Evolutionary conservation across 2,888 invertebrate genomes (phyloP).

Genomic region (Hanleya hanleyi): DNA sequence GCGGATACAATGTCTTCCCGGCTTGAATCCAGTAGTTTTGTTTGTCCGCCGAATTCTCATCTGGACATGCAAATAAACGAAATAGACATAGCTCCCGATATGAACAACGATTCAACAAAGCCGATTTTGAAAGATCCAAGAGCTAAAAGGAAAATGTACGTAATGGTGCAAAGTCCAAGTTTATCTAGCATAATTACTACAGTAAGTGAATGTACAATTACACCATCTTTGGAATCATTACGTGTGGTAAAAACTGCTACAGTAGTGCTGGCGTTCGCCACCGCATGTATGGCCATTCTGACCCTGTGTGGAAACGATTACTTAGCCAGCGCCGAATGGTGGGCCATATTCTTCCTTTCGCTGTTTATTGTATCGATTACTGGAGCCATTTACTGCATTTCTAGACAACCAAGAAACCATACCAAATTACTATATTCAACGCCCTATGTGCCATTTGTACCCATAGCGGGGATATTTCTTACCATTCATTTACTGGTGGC

Average conservation of each 20-base stretch:
- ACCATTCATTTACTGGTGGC: constrained; percentile 61
- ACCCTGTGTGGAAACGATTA: constrained; percentile 36
- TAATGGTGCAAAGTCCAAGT: constrained; percentile 5
- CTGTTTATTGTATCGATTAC: constrained; percentile 49
- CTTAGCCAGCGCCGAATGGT: constrained; percentile 49
- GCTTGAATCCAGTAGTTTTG: background rate
- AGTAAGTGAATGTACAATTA: constrained; percentile 5
- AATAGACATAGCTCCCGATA: background rate
- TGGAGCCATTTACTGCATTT: constrained; percentile 49
- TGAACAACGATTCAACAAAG: background rate
- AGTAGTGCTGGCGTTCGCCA: constrained; percentile 13
- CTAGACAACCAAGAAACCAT: constrained; percentile 62
- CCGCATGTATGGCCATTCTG: constrained; percentile 26
- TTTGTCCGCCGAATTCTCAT: background rate
- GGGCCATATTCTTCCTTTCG: constrained; percentile 54
- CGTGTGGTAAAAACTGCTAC: constrained; percentile 20
- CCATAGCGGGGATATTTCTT: constrained; percentile 56
- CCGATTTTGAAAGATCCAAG: background rate
- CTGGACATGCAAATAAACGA: constrained; percentile 8
- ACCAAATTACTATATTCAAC: constrained; percentile 59
- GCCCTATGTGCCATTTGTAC: constrained; percentile 67
- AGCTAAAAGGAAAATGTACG: constrained; percentile 7
- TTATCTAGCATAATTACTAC: constrained; percentile 5
- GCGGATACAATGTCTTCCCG: background rate
- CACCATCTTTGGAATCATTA: constrained; percentile 24